Percentiles rank a stretch among this genome's conserved stretches.
Conservation (phyloP, 2,113 vertebrate genomes). For the Saccopteryx bilineata region DNA sequence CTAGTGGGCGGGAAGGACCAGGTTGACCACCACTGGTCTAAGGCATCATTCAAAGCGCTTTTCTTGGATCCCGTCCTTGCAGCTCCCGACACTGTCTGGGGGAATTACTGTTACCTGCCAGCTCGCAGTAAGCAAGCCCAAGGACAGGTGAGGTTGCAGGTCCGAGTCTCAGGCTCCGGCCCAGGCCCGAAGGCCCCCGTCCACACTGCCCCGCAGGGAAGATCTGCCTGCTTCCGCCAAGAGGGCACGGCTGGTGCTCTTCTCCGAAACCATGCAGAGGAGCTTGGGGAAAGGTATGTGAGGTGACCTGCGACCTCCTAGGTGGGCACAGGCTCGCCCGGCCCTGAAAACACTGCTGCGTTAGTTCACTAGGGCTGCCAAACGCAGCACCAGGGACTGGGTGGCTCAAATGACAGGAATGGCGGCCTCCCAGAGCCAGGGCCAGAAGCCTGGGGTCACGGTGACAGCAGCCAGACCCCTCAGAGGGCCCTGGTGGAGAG, state of each 20-base stretch:
- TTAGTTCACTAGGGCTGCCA: background rate
- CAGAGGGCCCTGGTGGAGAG: background rate
- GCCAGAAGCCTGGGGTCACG: background rate
- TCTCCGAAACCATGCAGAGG: background rate
- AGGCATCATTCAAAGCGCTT: background rate
- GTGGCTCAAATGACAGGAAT: background rate
- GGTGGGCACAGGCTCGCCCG: rapidly evolving
- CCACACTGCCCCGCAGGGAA: background rate
- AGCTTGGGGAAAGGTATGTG: background rate
- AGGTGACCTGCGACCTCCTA: background rate
- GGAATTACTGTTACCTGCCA: background rate
- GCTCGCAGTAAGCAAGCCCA: background rate
- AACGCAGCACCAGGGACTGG: background rate
- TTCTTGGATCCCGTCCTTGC: background rate
- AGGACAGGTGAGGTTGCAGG: background rate
- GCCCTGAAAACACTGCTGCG: background rate
- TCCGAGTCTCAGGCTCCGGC: background rate
- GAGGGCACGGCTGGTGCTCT: background rate
- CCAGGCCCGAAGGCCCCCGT: background rate
- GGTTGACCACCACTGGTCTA: background rate
- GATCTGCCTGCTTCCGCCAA: background rate
- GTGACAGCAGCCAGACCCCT: rapidly evolving
- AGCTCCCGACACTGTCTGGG: background rate
- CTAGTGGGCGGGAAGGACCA: no score
- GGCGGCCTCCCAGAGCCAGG: background rate